Evolutionary conservation across 2,888 invertebrate genomes (phyloP).

Genomic region (Orthosia incerta): DNA sequence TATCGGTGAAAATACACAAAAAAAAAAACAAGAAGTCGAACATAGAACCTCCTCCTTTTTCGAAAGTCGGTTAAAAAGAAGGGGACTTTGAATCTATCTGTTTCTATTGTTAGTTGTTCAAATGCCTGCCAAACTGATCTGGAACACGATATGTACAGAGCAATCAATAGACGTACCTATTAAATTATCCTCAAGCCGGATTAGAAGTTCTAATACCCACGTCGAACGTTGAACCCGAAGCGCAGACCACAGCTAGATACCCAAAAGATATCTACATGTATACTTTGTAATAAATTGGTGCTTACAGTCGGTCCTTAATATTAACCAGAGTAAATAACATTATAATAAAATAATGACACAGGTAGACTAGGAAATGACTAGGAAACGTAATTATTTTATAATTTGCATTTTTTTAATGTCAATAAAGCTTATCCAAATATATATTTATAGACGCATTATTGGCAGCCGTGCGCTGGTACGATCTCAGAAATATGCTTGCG

Average conservation of each 20-base stretch:
- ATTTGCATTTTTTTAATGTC: not conserved
- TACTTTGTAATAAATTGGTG: constrained; percentile 9
- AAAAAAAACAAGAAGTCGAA: too few relatives aligned
- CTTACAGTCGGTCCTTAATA: constrained; percentile 28
- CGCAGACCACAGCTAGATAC: not conserved
- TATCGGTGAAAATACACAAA: too few relatives aligned
- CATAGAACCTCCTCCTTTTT: too few relatives aligned
- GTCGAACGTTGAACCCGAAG: not conserved
- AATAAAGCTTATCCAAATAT: not conserved
- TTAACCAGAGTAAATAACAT: constrained; percentile 32
- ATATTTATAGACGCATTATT: not conserved
- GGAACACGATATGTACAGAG: not conserved
- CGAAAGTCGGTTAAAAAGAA: too few relatives aligned
- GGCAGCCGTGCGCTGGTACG: too few relatives aligned
- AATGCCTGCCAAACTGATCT: not conserved
- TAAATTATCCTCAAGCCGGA: not conserved
- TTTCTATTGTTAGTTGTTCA: too few relatives aligned
- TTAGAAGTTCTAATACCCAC: not conserved
- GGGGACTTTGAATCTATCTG: not conserved
- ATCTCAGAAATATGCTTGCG: too few relatives aligned
- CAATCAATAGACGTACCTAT: not conserved
- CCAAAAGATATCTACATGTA: constrained; percentile 10
- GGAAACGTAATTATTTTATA: constrained; percentile 2
- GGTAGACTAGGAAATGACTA: constrained; percentile 30
- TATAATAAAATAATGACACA: constrained; percentile 35